phyloP scores from a whole-genome alignment of 2,113 vertebrate genomes.

The Barnardius zonarius region DNA sequence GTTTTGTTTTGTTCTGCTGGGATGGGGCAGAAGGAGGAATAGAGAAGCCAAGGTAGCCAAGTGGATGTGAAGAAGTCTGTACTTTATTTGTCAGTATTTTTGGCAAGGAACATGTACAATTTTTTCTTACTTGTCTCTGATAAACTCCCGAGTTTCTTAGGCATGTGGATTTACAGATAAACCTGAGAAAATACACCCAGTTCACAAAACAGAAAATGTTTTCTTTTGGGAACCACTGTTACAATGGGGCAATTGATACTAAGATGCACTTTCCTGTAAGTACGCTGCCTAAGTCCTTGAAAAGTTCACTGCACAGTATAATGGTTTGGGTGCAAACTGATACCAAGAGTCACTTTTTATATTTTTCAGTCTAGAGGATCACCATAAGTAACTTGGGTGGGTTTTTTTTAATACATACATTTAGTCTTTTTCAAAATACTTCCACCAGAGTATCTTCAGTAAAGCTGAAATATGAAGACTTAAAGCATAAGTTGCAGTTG shows the following conservation, averaged over 20 bases:
- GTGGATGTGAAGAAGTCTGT: neutral
- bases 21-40: neutral
- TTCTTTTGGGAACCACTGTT: neutral
- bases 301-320: neutral
- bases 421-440: neutral
- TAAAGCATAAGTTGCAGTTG: neutral
- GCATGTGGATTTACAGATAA: neutral
- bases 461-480: neutral
- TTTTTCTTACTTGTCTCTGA: neutral
- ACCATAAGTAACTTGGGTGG: neutral
- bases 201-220: neutral
- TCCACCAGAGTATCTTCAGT: neutral
- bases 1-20: neutral
- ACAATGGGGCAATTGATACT: neutral
- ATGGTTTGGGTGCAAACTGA: neutral
- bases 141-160: neutral
- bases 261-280: neutral
- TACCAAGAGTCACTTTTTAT: neutral
- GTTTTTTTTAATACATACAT: neutral
- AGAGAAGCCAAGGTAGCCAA: neutral
- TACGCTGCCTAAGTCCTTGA: neutral
- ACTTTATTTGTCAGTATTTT: neutral
- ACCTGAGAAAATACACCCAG: neutral
- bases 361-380: neutral
- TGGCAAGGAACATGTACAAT: neutral